Conservation (phyloP, 2,113 vertebrate genomes). For the Notothenia coriiceps region DNA sequence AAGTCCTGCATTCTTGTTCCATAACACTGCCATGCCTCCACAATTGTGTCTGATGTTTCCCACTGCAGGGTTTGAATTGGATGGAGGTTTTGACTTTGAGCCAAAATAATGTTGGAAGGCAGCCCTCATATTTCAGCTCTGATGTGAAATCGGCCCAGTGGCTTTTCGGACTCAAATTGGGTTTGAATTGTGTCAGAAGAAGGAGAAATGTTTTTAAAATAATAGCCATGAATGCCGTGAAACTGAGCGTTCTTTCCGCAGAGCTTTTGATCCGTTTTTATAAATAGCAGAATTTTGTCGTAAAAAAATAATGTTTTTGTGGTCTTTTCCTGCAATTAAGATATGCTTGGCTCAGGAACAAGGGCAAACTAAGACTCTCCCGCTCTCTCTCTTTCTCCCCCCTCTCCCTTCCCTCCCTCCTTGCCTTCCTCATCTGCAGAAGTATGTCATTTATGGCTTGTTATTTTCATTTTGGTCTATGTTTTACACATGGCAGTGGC, state of each 20-base stretch:
- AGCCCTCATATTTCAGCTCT: constrained; percentile 68
- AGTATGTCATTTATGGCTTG: constrained; percentile 79
- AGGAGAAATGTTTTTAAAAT: constrained; percentile 70
- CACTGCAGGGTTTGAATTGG: constrained; percentile 54
- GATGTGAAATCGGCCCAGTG: constrained; percentile 66
- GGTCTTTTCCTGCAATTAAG: constrained; percentile 81
- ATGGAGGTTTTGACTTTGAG: constrained; percentile 59
- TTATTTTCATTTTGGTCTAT: constrained; percentile 69
- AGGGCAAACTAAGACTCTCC: constrained; percentile 66
- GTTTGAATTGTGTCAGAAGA: constrained; percentile 75
- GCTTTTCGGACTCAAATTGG: constrained; percentile 69
- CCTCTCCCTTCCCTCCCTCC: constrained; percentile 4
- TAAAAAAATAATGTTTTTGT: constrained; percentile 81
- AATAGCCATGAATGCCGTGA: constrained; percentile 68
- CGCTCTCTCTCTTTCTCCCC: constrained; percentile 5
- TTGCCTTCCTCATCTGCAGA: constrained; percentile 56
- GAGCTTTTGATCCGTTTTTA: constrained; percentile 78
- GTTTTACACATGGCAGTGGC: constrained; percentile 53
- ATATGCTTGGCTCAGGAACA: constrained; percentile 78
- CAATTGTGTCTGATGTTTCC: constrained; percentile 50
- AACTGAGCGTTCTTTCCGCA: constrained; percentile 67
- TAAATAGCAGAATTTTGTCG: constrained; percentile 82
- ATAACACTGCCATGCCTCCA: constrained; percentile 53
- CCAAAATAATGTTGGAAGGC: constrained; percentile 59
- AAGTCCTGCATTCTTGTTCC: constrained; percentile 29